Evolutionary conservation across 2,113 vertebrate genomes (phyloP).

Genomic region (Sceloporus undulatus): DNA sequence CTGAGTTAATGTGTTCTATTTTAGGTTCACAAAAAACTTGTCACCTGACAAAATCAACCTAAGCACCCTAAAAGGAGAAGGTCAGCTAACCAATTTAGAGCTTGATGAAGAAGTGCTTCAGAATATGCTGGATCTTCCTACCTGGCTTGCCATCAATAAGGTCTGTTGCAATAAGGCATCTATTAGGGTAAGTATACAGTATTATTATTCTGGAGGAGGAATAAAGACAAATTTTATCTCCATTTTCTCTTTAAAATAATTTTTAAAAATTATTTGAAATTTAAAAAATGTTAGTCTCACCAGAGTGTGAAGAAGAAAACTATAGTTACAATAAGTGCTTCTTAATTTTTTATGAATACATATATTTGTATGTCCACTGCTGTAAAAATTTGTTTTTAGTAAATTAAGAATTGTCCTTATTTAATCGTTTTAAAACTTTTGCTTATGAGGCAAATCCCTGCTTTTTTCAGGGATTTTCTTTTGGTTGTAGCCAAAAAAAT

Average conservation of each 20-base stretch:
- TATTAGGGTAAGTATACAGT: constrained; percentile 87
- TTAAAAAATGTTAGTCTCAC: background rate
- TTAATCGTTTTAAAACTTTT: background rate
- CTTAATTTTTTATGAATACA: background rate
- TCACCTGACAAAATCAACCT: constrained; percentile 99
- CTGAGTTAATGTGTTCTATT: constrained; percentile 51
- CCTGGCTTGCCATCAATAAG: constrained; percentile 97
- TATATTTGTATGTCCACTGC: background rate
- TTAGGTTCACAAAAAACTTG: constrained; percentile 98
- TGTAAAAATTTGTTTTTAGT: background rate
- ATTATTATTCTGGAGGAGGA: constrained; percentile 14
- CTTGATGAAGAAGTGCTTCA: constrained; percentile 98
- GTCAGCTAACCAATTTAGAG: constrained; percentile 97
- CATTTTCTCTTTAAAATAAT: constrained; percentile 4
- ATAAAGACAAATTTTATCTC: constrained; percentile 8
- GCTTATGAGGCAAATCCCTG: constrained; percentile 15
- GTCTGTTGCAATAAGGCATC: constrained; percentile 98
- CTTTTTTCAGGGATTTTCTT: background rate
- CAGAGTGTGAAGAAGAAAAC: background rate
- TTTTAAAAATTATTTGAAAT: background rate
- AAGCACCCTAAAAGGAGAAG: constrained; percentile 97
- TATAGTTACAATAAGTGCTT: background rate
- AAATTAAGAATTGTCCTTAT: background rate
- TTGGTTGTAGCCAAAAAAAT: background rate
- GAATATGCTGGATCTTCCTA: constrained; percentile 97